Evolutionary conservation across 2,113 vertebrate genomes (phyloP), one percentile per base, ranked within the genome.

Genomic region (Myanophis thanlyinensis): DNA sequence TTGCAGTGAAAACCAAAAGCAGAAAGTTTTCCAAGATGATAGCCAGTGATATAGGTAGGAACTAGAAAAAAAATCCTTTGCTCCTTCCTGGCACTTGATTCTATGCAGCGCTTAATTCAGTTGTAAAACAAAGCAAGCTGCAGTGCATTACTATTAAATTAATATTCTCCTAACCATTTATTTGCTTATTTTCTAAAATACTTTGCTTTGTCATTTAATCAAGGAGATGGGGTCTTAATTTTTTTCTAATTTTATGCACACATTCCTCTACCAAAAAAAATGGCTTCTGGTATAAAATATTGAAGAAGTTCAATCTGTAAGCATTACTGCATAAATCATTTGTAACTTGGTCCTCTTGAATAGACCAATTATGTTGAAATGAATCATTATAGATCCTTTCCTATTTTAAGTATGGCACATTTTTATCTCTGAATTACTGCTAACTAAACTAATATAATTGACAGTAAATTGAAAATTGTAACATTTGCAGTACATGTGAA

Each of bases 1-100:
- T 99, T 99, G 95, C 98, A 99, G 99, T 99, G 98, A 99, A 98
- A 97, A 98, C 95, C 97, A 99, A 99, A 99, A 98, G 98, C 99
- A 99, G 98, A 97, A 98, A 98, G 95, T 98, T 99, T 98, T 99
- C 99, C 99, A 99, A 98, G 99, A 99, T 98, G 98, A 97, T 98
- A 98, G 96, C 98, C 97, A 98, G 94, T 98, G 98, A 98, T 96
- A 97, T 98, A 98, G 98, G 98, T 98, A 98, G 97, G 98, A 98
- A 97, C 94, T 97, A 97, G 97, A 97, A 97, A 95, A 95, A 96
- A 97, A 96, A 93, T 98, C 18, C 94, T 97, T 95, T 98, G 54
- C 96, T 97, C 95, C 96, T 98, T 96, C 97, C 89, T n/a, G 89
- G 94, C 95, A 90, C 73, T 94, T 97, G 97, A 94, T 88, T 97